A percentile compares a stretch with the other conserved stretches of the same genome.
phyloP scores from a whole-genome alignment of 2,113 vertebrate species.

The Cynopterus brachyotis region DNA sequence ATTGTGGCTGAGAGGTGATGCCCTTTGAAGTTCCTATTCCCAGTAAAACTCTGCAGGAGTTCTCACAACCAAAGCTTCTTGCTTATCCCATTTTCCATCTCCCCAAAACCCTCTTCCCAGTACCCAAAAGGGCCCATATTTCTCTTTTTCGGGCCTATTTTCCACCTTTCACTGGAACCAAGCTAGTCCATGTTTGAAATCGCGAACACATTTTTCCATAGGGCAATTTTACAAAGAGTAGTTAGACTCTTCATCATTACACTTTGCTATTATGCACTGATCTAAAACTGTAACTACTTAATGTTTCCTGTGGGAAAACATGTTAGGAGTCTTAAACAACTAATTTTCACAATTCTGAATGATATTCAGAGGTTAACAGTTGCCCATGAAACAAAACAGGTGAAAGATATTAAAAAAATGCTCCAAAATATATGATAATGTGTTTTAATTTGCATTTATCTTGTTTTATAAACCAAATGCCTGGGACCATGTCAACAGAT shows the following conservation, averaged over 20 bases:
- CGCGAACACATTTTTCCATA: background rate
- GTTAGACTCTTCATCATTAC: constrained; percentile 12
- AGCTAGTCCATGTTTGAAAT: constrained; percentile 11
- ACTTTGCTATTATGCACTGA: background rate
- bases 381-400: constrained; percentile 35
- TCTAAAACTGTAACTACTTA: constrained; percentile 17
- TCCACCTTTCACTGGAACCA: background rate
- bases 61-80: constrained; percentile 34
- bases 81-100: constrained; percentile 7
- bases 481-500: background rate
- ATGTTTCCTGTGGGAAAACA: constrained; percentile 26
- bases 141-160: background rate
- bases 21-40: constrained; percentile 52
- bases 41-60: constrained; percentile 14
- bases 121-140: background rate
- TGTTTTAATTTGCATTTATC: background rate
- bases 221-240: background rate
- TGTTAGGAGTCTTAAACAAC: background rate
- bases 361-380: constrained; percentile 13
- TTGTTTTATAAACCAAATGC: background rate
- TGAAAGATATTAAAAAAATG: constrained; percentile 30
- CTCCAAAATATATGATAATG: background rate
- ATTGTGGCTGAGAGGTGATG: background rate
- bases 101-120: background rate
- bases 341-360: constrained; percentile 38